These are phyloP conservation scores for Catharus minimus DNA, from an alignment of 2,113 vertebrate species.

Conservation along the genomic window DNA sequence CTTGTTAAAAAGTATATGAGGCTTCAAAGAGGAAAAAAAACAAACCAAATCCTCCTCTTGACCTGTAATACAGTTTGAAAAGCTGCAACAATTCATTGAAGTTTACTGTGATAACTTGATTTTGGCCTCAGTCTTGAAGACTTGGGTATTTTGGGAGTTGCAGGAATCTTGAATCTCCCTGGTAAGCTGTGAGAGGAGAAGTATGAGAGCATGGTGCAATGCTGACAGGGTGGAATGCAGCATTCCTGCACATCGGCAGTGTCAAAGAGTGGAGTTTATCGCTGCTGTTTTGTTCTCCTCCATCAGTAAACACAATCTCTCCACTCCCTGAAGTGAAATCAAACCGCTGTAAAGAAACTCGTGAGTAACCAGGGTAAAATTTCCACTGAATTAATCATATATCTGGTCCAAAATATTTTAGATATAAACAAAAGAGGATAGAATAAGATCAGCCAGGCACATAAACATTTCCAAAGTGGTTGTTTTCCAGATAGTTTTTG, in stretches of 20 bases:
- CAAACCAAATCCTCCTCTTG: constrained; percentile 7
- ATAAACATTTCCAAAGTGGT: constrained; percentile 42
- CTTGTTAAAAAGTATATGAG: constrained; percentile 7
- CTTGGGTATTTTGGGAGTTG: not conserved
- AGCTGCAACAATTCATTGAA: constrained; percentile 14
- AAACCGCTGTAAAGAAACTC: not conserved
- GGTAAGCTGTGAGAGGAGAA: constrained; percentile 8
- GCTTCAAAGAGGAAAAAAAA: constrained; percentile 39
- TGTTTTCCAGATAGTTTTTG: constrained; percentile 51
- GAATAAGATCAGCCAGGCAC: constrained; percentile 19
- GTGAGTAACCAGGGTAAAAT: constrained; percentile 21
- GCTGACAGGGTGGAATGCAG: constrained; percentile 3
- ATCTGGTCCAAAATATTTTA: constrained; percentile 42
- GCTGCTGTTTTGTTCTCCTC: constrained; percentile 4
- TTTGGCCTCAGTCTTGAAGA: constrained; percentile 1
- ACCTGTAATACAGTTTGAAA: constrained; percentile 10
- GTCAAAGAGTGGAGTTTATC: constrained; percentile 29
- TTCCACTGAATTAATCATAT: constrained; percentile 45
- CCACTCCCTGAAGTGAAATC: constrained; percentile 30
- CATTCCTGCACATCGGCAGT: not conserved
- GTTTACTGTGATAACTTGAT: constrained; percentile 31
- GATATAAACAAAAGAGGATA: constrained; percentile 48
- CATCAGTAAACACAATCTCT: constrained; percentile 47
- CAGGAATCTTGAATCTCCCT: not conserved
- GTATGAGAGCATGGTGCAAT: not conserved